Evolutionary conservation across 2,888 invertebrate species (phyloP), one percentile per base, ranked within the genome.

Genomic region (Chymomyza amoena): DNA sequence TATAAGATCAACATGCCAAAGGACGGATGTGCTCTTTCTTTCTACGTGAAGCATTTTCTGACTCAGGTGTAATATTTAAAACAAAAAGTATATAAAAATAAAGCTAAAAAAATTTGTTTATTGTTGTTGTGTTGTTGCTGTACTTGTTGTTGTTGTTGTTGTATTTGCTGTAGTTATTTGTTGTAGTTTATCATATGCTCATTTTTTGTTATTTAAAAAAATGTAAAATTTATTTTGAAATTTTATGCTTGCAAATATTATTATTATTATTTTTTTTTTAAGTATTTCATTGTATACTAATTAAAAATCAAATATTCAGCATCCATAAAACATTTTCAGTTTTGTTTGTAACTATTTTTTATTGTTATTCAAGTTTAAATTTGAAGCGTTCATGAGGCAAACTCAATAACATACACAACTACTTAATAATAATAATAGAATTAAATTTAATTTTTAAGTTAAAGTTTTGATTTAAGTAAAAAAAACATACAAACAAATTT

Each of bases 391-490:
- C 87, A 79, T 83, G 83, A 83, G 83, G 85, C 83, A 83, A 83
- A 83, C 83, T 83, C 83, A 83, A 83, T 83, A 87, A 87, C 83
- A 83, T 87, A 85, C 83, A 84, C 66, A 67, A 56, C 72, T 76
- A 76, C 51, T 75, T 70, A 74, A 69, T 74, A 54, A 54, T 66
- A 61, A 62, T 64, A 66, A 66, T 61, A 69, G 63, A 60, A 54
- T 54, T 15, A 15, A 16, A 54, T 54, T 10, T 52, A 45, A 54
- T 28, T 52, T 52, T 62, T 20, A 61, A 45, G 13, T 45, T 45
- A 15, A 45, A 45, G 39, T 45, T 36, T 36, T 15, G 51, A 50
- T 25, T 13, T 62, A 51, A 15, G n/a, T n/a, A 62, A 32, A 32
- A 32, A 50, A 50, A 62, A n/a, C 25, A 39, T 45, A 39, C 28